These are phyloP conservation scores for Aegypius monachus DNA, from an alignment of 2,113 vertebrate species.

Conservation along the genomic window DNA sequence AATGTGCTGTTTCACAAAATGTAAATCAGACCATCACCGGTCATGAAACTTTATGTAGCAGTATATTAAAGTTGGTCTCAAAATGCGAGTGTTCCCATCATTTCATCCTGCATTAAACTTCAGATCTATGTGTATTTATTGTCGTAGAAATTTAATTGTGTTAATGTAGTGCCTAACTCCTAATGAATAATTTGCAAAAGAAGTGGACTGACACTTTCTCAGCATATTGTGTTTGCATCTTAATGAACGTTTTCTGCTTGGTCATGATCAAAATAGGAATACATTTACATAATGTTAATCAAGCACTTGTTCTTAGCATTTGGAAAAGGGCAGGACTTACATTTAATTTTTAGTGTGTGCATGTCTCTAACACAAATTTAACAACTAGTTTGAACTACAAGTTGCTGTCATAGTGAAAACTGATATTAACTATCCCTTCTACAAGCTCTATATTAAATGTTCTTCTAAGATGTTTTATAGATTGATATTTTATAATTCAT, in stretches of 20 bases:
- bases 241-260: conserved; percentile 66
- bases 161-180: not conserved
- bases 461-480: not conserved
- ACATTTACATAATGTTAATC: conserved; percentile 65
- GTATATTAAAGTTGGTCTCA: not conserved
- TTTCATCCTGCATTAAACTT: not conserved
- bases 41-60: not conserved
- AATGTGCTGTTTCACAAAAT: not conserved
- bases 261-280: conserved; percentile 55
- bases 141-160: conserved; percentile 10
- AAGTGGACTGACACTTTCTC: conserved; percentile 45
- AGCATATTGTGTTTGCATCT: conserved; percentile 31
- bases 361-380: conserved; percentile 29
- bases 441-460: not conserved
- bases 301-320: conserved; percentile 60
- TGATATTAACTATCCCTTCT: not conserved
- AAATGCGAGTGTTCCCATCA: not conserved
- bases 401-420: not conserved
- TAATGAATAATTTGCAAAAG: conserved; percentile 43
- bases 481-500: conserved; percentile 17
- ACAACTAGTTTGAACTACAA: conserved; percentile 10
- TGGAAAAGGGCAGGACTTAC: conserved; percentile 49
- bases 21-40: not conserved
- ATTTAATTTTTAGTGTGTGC: conserved; percentile 40
- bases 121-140: conserved; percentile 9